Evolutionary conservation across 2,797 vertebrate species (phyloP).

Genomic region (Odontamblyopus rebecca): DNA sequence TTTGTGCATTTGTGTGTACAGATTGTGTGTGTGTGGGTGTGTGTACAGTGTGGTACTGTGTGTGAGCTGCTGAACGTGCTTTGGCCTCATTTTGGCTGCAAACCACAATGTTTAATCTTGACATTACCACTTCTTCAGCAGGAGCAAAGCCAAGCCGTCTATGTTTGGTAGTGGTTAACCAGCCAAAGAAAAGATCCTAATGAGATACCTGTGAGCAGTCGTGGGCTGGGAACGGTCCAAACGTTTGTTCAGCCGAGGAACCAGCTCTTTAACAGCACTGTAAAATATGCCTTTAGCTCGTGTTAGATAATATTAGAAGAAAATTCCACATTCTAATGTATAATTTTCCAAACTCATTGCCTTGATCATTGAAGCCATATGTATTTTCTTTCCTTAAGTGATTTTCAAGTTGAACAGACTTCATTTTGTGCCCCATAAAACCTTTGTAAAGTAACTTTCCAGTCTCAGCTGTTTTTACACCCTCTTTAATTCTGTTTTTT

Average conservation of each 20-base stretch:
- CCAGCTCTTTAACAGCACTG: conserved; percentile 1
- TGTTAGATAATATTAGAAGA: conserved; percentile 10
- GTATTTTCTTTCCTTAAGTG: conserved; percentile 26
- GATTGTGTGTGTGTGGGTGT: too few relatives aligned
- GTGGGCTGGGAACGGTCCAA: conserved; percentile 14
- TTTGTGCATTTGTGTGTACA: conserved; percentile 29
- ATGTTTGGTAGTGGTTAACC: conserved; percentile 61
- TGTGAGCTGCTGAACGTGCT: conserved; percentile 18
- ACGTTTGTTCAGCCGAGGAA: conserved; percentile 19
- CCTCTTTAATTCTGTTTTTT: neutral
- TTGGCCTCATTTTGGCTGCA: conserved; percentile 50
- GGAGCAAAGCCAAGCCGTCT: conserved; percentile 40
- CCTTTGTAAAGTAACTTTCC: conserved; percentile 16
- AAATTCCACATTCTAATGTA: conserved; percentile 20
- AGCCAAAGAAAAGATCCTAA: conserved; percentile 48
- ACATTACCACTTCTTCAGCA: conserved; percentile 57
- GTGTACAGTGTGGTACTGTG: conserved; percentile 29
- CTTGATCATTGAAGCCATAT: conserved; percentile 20
- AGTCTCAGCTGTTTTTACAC: conserved; percentile 4
- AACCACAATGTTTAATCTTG: conserved; percentile 74
- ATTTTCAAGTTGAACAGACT: conserved; percentile 35
- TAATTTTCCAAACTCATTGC: conserved; percentile 23
- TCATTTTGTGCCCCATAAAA: conserved; percentile 30
- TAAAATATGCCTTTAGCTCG: conserved; percentile 15
- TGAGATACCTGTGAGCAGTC: conserved; percentile 49